Evolutionary conservation across 2,888 invertebrate genomes (phyloP), one percentile per base, ranked within the genome.

Genomic region (Plutella xylostella): DNA sequence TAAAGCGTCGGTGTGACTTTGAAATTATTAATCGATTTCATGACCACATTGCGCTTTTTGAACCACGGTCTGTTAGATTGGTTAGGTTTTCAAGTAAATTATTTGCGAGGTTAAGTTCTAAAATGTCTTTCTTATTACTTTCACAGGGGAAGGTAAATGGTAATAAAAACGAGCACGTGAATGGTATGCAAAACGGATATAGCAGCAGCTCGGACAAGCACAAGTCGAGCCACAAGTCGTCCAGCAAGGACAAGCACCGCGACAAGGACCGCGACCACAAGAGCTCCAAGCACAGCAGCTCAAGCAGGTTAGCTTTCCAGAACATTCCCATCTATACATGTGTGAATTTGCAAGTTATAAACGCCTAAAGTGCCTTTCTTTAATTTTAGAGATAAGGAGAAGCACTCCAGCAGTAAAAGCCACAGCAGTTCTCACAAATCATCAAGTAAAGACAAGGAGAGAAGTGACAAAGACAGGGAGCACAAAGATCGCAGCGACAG

Each of bases 121-220:
- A 18, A 25, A 20, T 14, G 14, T 34, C 15, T 20, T 22, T 38
- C 19, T 2, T 7, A 19, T 20, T 50, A 51, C 51, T 52, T 66
- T 54, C 61, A 48, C 72, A 83, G 84, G 73, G 72, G 64, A 82
- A 80, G 63, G 77, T 84, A 71, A 86, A 85, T 65, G 86, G 86
- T 51, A 79, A 74, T 71, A 84, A 78, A 71, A 78, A 63, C 66
- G 85, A 85, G 72, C 88, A 89, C 80, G 85, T 92, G 79, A 93
- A 93, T 83, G 93, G 93, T 48, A 82, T 92, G 64, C 91, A 90
- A 62, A 92, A 93, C 79, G 94, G 93, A 45, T 92, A 90, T 70
- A 68, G 66, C 49, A 46, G 60, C 67, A 74, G 75, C 60, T 77
- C 86, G 49, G 77, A 82, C 47, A 85, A 85, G 69, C 72, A 87